phyloP scores from a whole-genome alignment of 1,140 invertebrate genomes.

The Drosophila serrata region DNA sequence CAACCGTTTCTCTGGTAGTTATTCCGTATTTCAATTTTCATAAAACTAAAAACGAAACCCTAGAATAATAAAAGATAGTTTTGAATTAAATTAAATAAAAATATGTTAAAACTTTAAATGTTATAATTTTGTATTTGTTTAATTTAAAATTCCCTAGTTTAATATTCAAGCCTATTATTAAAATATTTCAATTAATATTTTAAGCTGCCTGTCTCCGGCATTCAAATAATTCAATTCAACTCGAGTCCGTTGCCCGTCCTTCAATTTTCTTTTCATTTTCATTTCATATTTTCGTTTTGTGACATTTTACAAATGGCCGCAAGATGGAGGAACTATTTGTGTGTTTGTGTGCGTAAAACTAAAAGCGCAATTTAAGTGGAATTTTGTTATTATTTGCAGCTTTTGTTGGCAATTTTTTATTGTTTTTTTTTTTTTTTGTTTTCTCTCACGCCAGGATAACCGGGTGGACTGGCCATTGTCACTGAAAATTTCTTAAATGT shows the following conservation, averaged over 20 bases:
- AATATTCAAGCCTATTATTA: not conserved
- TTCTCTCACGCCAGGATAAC: conserved; percentile 2
- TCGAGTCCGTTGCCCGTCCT: not conserved
- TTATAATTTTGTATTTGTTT: too few species aligned
- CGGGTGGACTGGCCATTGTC: conserved; percentile 36
- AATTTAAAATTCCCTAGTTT: too few species aligned
- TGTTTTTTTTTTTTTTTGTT: not conserved
- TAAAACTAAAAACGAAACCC: too few species aligned
- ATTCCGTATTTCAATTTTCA: too few species aligned
- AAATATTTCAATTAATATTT: conserved; percentile 40
- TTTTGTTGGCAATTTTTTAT: conserved; percentile 11
- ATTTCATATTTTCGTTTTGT: conserved; percentile 26
- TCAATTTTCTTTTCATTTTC: conserved; percentile 18
- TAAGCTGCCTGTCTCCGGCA: conserved; percentile 11
- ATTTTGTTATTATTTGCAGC: conserved; percentile 48
- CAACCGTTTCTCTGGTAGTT: too few species aligned
- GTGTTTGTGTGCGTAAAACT: conserved; percentile 13
- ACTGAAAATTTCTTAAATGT: conserved; percentile 55
- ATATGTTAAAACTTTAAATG: too few species aligned
- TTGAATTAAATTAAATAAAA: too few species aligned
- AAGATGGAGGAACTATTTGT: conserved; percentile 24
- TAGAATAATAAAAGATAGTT: too few species aligned
- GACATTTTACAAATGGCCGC: conserved; percentile 43
- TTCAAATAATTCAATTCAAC: conserved; percentile 36
- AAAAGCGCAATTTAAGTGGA: conserved; percentile 56